Percentiles rank a stretch among this genome's conserved stretches.
phyloP scores from a whole-genome alignment of 2,113 vertebrate genomes.

The Lycocorax pyrrhopterus region DNA sequence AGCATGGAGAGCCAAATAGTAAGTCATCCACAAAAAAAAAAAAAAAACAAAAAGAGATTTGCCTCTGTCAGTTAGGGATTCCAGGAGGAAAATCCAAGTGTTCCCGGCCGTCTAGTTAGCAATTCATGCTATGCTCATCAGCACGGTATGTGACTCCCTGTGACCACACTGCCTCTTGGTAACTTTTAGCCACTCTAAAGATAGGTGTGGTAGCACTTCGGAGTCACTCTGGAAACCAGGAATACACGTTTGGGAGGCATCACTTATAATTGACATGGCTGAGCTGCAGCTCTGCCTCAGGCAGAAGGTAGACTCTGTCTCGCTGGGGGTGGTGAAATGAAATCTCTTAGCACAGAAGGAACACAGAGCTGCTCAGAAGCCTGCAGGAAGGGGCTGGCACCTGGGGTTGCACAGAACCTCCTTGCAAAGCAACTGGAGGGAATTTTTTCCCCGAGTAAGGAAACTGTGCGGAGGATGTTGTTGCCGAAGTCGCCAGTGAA shows the following conservation, averaged over 20 bases:
- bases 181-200: slow-evolving; percentile 12
- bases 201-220: slow-evolving; percentile 26
- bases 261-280: slow-evolving; percentile 55
- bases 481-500: background rate
- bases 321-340: slow-evolving; percentile 24
- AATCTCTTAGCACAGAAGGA: slow-evolving; percentile 6
- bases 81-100: background rate
- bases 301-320: slow-evolving; percentile 26
- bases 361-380: background rate
- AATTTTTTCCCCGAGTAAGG: background rate
- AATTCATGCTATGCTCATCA: background rate
- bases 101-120: background rate
- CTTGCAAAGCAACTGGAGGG: background rate
- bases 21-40: background rate
- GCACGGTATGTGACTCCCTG: background rate
- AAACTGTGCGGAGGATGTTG: background rate
- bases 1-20: background rate
- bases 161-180: slow-evolving; percentile 18
- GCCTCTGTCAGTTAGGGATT: background rate
- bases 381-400: slow-evolving; percentile 7
- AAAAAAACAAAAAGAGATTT: background rate
- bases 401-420: background rate
- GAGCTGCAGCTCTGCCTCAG: slow-evolving; percentile 36
- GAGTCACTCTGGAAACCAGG: slow-evolving; percentile 54
- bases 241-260: slow-evolving; percentile 60